Percentiles rank a stretch among this genome's conserved stretches.
Evolutionary conservation across 2,113 vertebrate genomes (phyloP).

Genomic region (Megaceryle torquata): DNA sequence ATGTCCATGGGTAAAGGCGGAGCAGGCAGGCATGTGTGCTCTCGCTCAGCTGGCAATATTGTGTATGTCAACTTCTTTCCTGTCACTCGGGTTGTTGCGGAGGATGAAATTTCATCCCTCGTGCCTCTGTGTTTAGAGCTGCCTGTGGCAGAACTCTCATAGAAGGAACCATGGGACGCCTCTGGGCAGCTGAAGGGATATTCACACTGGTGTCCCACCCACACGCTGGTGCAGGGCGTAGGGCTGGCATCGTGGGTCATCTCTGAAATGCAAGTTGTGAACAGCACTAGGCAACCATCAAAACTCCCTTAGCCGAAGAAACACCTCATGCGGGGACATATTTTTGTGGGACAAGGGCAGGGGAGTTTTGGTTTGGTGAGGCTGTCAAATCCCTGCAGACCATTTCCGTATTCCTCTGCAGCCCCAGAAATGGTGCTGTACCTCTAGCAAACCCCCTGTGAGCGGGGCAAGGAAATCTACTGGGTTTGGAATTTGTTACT

Average conservation of each 20-base stretch:
- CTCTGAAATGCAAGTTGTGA: background rate
- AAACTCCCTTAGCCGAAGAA: background rate
- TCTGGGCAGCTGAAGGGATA: background rate
- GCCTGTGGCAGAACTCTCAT: background rate
- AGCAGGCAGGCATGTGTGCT: background rate
- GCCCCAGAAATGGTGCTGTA: background rate
- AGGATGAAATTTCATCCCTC: slow-evolving; percentile 21
- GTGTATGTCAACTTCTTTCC: background rate
- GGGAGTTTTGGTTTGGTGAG: background rate
- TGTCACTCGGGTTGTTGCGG: background rate
- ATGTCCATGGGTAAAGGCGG: background rate
- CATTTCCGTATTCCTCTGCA: background rate
- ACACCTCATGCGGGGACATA: background rate
- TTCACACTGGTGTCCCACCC: background rate
- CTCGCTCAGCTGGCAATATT: background rate
- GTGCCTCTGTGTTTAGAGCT: background rate
- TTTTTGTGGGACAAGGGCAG: background rate
- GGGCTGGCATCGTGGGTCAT: background rate
- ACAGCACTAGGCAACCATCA: background rate
- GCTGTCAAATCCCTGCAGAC: fast-evolving
- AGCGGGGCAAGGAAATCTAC: background rate
- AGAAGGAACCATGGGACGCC: background rate
- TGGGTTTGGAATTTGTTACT: background rate
- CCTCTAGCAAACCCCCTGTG: background rate
- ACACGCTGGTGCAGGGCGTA: fast-evolving